Evolutionary conservation across 2,888 invertebrate genomes (phyloP).

Genomic region (Heliconius erato): DNA sequence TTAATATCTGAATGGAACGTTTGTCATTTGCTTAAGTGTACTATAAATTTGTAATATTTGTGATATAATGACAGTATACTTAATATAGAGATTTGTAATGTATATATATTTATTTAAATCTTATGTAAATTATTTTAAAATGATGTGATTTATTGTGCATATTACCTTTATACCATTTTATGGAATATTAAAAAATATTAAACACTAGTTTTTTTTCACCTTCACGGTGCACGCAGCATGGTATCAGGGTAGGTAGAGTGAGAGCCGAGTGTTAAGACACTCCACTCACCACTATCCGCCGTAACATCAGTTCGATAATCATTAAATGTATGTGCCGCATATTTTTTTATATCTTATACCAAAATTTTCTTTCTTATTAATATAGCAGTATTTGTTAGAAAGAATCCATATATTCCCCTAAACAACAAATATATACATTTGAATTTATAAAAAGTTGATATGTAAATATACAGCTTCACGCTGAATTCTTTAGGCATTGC

Average conservation of each 20-base stretch:
- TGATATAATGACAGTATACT: neutral
- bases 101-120: neutral
- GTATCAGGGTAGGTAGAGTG: too few relatives aligned
- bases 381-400: neutral
- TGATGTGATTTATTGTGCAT: neutral
- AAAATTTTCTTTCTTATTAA: too few relatives aligned
- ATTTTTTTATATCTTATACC: too few relatives aligned
- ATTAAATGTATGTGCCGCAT: too few relatives aligned
- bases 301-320: too few relatives aligned
- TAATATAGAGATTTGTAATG: conserved; percentile 2
- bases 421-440: neutral
- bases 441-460: too few relatives aligned
- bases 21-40: conserved; percentile 36
- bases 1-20: conserved; percentile 30
- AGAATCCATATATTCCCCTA: neutral
- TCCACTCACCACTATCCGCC: too few relatives aligned
- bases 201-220: neutral
- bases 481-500: too few relatives aligned
- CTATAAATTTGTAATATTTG: conserved; percentile 23
- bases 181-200: neutral
- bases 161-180: neutral
- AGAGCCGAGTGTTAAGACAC: too few relatives aligned
- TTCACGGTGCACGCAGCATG: too few relatives aligned
- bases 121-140: neutral
- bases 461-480: too few relatives aligned